phyloP scores from a whole-genome alignment of 1,140 invertebrate genomes.

The Caenorhabditis remanei region DNA sequence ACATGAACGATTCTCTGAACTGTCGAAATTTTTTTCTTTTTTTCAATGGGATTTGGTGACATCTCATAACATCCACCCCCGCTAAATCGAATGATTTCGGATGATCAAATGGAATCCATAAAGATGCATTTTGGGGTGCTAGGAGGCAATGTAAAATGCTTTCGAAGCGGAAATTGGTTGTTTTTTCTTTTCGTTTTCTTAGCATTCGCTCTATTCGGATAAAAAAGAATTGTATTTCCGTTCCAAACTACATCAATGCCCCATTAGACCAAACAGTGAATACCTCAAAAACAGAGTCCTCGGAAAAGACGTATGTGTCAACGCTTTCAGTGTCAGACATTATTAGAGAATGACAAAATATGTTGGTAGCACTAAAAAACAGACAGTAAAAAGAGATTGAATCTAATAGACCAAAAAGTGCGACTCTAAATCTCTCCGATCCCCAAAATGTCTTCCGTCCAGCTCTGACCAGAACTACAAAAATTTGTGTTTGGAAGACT shows the following conservation, averaged over 20 bases:
- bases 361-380: not conserved
- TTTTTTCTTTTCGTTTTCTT: constrained; percentile 12
- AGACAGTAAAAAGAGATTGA: not conserved
- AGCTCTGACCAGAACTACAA: not conserved
- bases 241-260: not conserved
- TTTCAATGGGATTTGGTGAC: too few relatives aligned
- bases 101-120: not conserved
- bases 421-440: not conserved
- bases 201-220: not conserved
- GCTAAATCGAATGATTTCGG: not conserved
- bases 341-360: not conserved
- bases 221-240: constrained; percentile 7
- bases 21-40: too few relatives aligned
- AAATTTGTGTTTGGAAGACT: not conserved
- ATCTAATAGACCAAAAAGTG: not conserved
- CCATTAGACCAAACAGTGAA: not conserved
- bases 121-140: constrained; percentile 2
- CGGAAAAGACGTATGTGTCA: not conserved
- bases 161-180: not conserved
- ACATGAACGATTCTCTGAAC: too few relatives aligned
- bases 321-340: not conserved
- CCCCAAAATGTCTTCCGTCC: not conserved
- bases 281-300: constrained; percentile 20
- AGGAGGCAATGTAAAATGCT: not conserved
- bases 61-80: not conserved